phyloP scores from a whole-genome alignment of 2,113 vertebrate genomes.

The Coryphaenoides rupestris region DNA sequence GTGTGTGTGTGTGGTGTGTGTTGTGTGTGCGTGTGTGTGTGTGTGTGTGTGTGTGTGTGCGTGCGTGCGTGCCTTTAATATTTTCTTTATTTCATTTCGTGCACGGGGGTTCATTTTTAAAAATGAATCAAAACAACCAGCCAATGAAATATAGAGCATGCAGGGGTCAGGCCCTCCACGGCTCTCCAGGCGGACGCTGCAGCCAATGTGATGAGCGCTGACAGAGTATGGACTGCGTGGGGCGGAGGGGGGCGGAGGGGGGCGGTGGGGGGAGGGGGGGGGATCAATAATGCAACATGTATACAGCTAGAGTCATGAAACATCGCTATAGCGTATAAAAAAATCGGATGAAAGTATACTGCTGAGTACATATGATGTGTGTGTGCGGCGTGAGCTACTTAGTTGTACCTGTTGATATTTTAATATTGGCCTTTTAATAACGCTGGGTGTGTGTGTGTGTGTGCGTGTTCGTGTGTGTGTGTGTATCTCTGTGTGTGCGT shows the following conservation, averaged over 20 bases:
- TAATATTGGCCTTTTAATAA: too few species aligned
- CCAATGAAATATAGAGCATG: constrained; percentile 67
- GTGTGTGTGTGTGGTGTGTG: constrained; percentile 11
- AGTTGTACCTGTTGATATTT: too few species aligned
- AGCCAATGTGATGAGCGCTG: constrained; percentile 36
- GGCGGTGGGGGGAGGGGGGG: too few species aligned
- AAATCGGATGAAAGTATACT: too few species aligned
- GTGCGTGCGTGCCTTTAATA: constrained; percentile 15
- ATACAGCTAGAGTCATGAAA: neutral
- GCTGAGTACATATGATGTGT: too few species aligned
- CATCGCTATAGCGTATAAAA: too few species aligned
- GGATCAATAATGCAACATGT: constrained; percentile 1
- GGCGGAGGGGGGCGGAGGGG: constrained; percentile 38
- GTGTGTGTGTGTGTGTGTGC: constrained; percentile 15
- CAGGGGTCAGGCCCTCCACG: constrained; percentile 53
- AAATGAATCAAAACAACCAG: constrained; percentile 66
- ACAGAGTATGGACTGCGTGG: too few species aligned
- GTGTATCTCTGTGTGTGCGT: too few species aligned
- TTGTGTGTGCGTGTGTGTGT: constrained; percentile 16
- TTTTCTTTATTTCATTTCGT: constrained; percentile 12
- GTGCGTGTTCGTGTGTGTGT: too few species aligned
- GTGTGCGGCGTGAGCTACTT: too few species aligned
- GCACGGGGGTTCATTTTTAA: constrained; percentile 48
- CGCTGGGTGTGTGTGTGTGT: too few species aligned
- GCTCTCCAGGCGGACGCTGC: constrained; percentile 39